Base-by-base conservation (phyloP, 2,113 vertebrate genomes). In the Misgurnus mizolepis region DNA sequence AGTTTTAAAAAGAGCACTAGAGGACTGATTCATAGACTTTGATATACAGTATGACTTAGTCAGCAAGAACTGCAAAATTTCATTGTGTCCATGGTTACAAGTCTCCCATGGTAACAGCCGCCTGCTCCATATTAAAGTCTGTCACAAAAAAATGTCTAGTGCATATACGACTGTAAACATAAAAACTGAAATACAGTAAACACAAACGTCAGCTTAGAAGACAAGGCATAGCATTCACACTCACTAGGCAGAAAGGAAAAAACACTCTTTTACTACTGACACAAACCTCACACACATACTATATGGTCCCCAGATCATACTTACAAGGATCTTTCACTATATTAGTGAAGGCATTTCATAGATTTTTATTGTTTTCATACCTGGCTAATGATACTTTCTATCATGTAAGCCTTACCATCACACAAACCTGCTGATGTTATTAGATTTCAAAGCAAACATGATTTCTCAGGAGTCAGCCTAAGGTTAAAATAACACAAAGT, bases 61-160 rank as follows among this genome's bases (percentile, higher is more conserved):
- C 67, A 49, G 78, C 10, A 39, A 6, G 66, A 61, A 27, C 45
- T 3, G 41, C 34, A 56, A 45, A 65, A 67, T 61, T 49, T 69
- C 76, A 40, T 50, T 22, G 62, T 79, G 61, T 61, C 80, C 76
- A 79, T 83, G 76, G 76, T 62, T 79, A 83, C 76, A 34, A 4
- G 41, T 75, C 55, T 67, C 45, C 75, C 70, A 79, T 83, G 64
- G 69, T 75, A 83, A 75, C 76, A 10, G 64, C 62, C 10, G 8
- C 4, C 43, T 27, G 67, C 43, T 22, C 9, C 41, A 22, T 45
- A 47, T 11, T 68, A 27, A 68, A 49, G 11, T 49, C 43, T 22
- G n/a, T 66, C 49, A 68, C 60, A 76, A 22, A 56, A 22, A 56
- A 80, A 65, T 71, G 49, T 50, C 66, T 62, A 65, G 22, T 55